Evolutionary conservation across 2,888 invertebrate genomes (phyloP).

Genomic region (Agonopterix alstromeriana): DNA sequence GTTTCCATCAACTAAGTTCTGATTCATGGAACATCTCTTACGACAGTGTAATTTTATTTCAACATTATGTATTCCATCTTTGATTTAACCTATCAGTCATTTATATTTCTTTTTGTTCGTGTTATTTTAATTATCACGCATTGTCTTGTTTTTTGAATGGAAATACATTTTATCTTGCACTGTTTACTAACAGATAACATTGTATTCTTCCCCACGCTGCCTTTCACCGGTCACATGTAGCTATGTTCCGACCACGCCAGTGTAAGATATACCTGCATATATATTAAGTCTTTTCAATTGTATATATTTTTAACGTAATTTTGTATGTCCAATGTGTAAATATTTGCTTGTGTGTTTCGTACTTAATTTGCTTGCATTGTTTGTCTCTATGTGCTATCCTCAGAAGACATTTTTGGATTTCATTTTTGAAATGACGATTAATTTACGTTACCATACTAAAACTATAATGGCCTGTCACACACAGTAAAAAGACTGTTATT

Average conservation of each 20-base stretch:
- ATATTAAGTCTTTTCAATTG: neutral
- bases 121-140: neutral
- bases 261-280: slow-evolving; percentile 69
- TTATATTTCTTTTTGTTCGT: neutral
- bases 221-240: slow-evolving; percentile 59
- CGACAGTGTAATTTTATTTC: slow-evolving; percentile 32
- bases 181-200: slow-evolving; percentile 41
- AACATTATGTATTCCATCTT: slow-evolving; percentile 13
- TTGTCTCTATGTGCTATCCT: neutral
- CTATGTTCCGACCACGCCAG: slow-evolving; percentile 79
- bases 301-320: neutral
- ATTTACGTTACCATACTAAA: too few relatives aligned
- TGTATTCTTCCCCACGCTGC: slow-evolving; percentile 67
- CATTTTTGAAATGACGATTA: too few relatives aligned
- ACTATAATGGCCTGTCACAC: too few relatives aligned
- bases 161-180: slow-evolving; percentile 26
- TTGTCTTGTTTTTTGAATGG: neutral
- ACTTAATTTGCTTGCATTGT: neutral
- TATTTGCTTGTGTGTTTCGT: neutral
- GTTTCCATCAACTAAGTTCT: slow-evolving; percentile 13
- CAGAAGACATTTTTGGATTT: neutral
- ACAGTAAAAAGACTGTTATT: too few relatives aligned
- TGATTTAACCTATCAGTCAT: neutral
- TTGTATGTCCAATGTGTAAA: neutral
- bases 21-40: slow-evolving; percentile 66